Percentiles rank a stretch among this genome's conserved stretches.
Conservation (phyloP, 2,113 vertebrate genomes). For the Oxyruncus cristatus region DNA sequence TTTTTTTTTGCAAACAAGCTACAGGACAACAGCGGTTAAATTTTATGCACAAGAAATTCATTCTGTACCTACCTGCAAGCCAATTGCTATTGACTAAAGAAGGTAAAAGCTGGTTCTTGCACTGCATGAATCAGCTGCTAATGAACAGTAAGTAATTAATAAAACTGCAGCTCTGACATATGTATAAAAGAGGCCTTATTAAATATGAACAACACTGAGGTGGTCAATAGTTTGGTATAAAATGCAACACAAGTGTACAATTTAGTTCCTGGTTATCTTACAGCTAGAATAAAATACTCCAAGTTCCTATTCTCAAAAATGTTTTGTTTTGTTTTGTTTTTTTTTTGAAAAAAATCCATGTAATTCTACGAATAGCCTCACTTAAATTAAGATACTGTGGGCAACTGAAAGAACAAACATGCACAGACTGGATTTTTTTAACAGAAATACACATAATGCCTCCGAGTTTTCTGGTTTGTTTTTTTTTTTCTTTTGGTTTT, state of each 20-base stretch:
- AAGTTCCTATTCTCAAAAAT: slow-evolving; percentile 58
- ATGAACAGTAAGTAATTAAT: background rate
- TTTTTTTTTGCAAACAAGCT: slow-evolving; percentile 57
- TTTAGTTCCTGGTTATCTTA: slow-evolving; percentile 46
- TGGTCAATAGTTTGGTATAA: slow-evolving; percentile 55
- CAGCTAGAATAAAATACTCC: slow-evolving; percentile 60
- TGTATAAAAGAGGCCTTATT: slow-evolving; percentile 54
- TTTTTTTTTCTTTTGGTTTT: background rate
- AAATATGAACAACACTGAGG: slow-evolving; percentile 66
- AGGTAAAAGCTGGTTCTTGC: slow-evolving; percentile 58
- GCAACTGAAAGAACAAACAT: slow-evolving; percentile 71
- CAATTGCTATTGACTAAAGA: slow-evolving; percentile 45
- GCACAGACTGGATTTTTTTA: slow-evolving; percentile 60
- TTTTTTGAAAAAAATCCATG: slow-evolving; percentile 52
- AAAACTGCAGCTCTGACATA: slow-evolving; percentile 36
- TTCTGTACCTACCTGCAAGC: slow-evolving; percentile 55
- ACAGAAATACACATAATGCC: slow-evolving; percentile 70
- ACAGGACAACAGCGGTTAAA: slow-evolving; percentile 53
- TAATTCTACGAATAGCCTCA: slow-evolving; percentile 66
- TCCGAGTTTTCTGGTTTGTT: background rate
- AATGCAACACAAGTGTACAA: slow-evolving; percentile 55
- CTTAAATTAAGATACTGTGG: slow-evolving; percentile 61
- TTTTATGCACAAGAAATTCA: slow-evolving; percentile 54
- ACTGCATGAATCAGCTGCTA: slow-evolving; percentile 23
- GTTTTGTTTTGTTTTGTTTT: background rate